phyloP scores from a whole-genome alignment of 2,113 vertebrate genomes.

The Odobenus rosmarus region DNA sequence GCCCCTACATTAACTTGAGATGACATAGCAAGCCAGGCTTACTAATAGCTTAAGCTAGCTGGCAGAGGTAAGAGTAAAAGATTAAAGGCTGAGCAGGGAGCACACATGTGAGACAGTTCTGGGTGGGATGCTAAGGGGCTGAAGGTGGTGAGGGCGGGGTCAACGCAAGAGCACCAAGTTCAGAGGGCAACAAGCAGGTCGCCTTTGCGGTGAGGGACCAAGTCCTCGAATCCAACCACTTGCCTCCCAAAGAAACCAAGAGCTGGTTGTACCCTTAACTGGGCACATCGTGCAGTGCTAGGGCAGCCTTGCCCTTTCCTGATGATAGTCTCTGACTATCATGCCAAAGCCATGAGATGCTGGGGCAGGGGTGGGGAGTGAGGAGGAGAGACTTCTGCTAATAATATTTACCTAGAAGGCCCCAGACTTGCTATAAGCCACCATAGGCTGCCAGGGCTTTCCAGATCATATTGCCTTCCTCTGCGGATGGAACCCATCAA shows the following conservation, averaged over 20 bases:
- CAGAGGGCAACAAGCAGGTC: not conserved
- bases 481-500: not conserved
- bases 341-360: too few relatives aligned
- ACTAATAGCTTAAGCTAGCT: not conserved
- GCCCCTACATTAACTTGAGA: not conserved
- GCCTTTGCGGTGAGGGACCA: not conserved
- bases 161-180: not conserved
- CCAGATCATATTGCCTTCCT: not conserved
- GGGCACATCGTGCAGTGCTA: not conserved
- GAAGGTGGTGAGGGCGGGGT: not conserved
- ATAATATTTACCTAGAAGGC: not conserved
- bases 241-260: not conserved
- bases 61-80: not conserved
- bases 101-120: not conserved
- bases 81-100: not conserved
- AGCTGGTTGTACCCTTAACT: not conserved
- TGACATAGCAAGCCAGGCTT: not conserved
- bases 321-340: not conserved
- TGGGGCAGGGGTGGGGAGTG: not conserved
- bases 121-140: not conserved
- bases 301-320: not conserved
- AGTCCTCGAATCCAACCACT: not conserved
- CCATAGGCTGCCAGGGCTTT: not conserved
- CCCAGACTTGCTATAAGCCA: not conserved
- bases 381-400: not conserved